These are phyloP conservation scores for Drosophila helvetica DNA, from an alignment of 2,888 invertebrate species.

Conservation along the genomic window DNA sequence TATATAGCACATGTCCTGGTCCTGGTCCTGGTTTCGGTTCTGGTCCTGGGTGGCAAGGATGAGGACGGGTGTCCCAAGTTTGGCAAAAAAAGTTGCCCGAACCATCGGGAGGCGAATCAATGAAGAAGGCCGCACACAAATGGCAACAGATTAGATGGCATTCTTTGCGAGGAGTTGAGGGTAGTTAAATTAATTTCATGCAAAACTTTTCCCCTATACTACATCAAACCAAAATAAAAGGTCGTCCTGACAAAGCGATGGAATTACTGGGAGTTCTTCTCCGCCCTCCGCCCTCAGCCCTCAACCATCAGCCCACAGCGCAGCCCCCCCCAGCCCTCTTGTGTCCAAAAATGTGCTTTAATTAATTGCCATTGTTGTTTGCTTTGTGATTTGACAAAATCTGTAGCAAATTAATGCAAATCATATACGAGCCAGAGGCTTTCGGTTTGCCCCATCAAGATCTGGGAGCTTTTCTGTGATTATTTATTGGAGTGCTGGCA, in stretches of 20 bases:
- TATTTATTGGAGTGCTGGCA: slow-evolving; percentile 1
- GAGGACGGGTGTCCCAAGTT: slow-evolving; percentile 1
- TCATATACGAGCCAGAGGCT: slow-evolving; percentile 57
- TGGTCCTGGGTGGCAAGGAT: slow-evolving; percentile 1
- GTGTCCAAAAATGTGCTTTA: slow-evolving; percentile 54
- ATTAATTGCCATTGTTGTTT: slow-evolving; percentile 68
- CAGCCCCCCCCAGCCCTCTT: background rate
- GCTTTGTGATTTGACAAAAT: slow-evolving; percentile 43
- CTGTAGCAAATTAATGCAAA: slow-evolving; percentile 65
- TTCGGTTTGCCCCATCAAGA: background rate
- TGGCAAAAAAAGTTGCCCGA: slow-evolving; percentile 17
- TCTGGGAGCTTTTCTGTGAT: slow-evolving; percentile 18
- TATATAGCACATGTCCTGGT: slow-evolving; percentile 3
- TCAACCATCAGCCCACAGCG: too few species aligned
- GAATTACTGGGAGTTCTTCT: slow-evolving; percentile 1
- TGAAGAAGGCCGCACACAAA: slow-evolving; percentile 67
- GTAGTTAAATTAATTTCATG: slow-evolving; percentile 71
- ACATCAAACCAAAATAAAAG: background rate
- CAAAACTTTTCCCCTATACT: slow-evolving; percentile 58
- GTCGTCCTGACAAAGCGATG: slow-evolving; percentile 29
- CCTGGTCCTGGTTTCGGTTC: background rate
- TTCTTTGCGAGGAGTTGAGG: slow-evolving; percentile 26
- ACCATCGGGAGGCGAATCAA: slow-evolving; percentile 50
- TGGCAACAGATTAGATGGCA: slow-evolving; percentile 64
- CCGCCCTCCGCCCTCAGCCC: background rate